phyloP scores from a whole-genome alignment of 2,797 vertebrate species.

The Carduelis carduelis region DNA sequence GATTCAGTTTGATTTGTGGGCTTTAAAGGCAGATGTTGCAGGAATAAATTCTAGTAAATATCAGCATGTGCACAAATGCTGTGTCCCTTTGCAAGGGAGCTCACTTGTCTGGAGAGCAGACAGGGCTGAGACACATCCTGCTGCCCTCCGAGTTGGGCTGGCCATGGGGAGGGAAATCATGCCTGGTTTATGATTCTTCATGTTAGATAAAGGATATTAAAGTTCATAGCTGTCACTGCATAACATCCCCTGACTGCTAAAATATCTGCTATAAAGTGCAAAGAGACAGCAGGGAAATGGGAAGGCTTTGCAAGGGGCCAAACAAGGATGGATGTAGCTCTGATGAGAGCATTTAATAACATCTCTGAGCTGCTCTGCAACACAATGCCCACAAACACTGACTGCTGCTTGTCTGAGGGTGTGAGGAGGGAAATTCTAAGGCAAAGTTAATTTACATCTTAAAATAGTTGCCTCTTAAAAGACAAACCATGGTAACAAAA shows the following conservation, averaged over 20 bases:
- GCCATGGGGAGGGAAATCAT: not conserved
- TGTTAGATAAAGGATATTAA: not conserved
- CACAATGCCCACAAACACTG: constrained; percentile 10
- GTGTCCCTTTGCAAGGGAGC: not conserved
- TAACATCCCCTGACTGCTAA: not conserved
- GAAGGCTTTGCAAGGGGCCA: not conserved
- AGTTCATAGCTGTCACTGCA: not conserved
- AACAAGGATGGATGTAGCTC: not conserved
- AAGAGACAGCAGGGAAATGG: not conserved
- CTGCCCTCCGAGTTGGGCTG: not conserved
- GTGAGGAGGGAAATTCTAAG: not conserved
- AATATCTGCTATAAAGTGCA: not conserved
- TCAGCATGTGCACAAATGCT: not conserved
- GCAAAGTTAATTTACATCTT: constrained; percentile 40
- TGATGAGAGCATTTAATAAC: not conserved
- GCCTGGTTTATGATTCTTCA: not conserved
- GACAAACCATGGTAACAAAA: constrained; percentile 16
- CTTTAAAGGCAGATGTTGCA: not conserved
- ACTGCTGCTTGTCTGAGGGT: constrained; percentile 17
- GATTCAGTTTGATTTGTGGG: not conserved
- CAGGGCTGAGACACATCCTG: not conserved
- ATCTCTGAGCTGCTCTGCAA: not conserved
- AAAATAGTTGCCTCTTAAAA: constrained; percentile 30
- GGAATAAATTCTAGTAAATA: not conserved
- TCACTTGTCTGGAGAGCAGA: not conserved